phyloP scores from a whole-genome alignment of 2,888 invertebrate genomes.

The Oligia latruncula region DNA sequence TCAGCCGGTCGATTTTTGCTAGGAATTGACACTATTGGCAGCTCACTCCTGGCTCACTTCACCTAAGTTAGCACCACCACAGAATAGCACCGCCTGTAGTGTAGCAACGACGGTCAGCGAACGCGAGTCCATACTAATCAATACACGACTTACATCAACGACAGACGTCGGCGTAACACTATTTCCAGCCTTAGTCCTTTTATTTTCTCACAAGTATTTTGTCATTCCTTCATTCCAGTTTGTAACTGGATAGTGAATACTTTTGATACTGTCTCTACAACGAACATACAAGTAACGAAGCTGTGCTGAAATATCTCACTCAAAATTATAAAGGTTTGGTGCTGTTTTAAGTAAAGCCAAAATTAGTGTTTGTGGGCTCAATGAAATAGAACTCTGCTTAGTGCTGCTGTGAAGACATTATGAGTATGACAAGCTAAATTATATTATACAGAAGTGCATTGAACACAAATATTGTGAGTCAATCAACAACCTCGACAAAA shows the following conservation, averaged over 20 bases:
- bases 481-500: not conserved
- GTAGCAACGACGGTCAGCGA: too few relatives aligned
- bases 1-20: too few relatives aligned
- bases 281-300: not conserved
- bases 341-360: not conserved
- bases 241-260: not conserved
- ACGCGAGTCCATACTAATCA: too few relatives aligned
- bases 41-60: too few relatives aligned
- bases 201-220: not conserved
- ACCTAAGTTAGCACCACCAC: too few relatives aligned
- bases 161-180: too few relatives aligned
- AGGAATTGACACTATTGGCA: too few relatives aligned
- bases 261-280: not conserved
- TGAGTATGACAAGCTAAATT: not conserved
- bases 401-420: slow-evolving; percentile 1
- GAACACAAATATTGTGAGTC: not conserved
- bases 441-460: not conserved
- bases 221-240: not conserved
- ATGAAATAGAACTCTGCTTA: not conserved
- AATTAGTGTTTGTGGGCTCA: not conserved
- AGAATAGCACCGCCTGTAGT: too few relatives aligned
- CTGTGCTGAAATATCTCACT: slow-evolving; percentile 7
- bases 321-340: not conserved
- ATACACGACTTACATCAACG: too few relatives aligned
- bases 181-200: too few relatives aligned